Evolutionary conservation across 1,140 invertebrate species (phyloP), one percentile per base, ranked within the genome.

Genomic region (Lepidotrigona ventralis): DNA sequence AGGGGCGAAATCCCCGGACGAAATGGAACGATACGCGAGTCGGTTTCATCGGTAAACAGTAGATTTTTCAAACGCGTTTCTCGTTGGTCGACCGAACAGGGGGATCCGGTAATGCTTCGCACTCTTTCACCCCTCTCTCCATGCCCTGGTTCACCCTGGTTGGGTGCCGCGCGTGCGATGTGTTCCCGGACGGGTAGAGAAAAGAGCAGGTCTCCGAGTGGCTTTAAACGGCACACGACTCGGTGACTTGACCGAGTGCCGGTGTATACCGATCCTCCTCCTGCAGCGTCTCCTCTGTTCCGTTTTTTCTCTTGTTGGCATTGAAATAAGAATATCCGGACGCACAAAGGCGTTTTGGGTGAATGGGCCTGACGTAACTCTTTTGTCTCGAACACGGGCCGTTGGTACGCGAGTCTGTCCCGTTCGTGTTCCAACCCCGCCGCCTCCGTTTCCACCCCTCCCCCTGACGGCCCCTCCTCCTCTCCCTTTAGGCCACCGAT

Each of bases 311-410:
- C 56, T 68, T 79, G 71, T 79, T 79, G 77, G 66, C 75, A 88
- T 88, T 86, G 85, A 73, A 86, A 88, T 88, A 86, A 88, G 74
- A 89, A 88, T 85, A 86, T 83, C 79, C 58, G 17, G 79, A 89
- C 69, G 73, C 54, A 83, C 80, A 87, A 86, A 89, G 64, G 75
- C 63, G 54, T 84, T 83, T 85, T 85, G 69, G 71, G 56, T 87
- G 82, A 89, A 90, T 89, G 78, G 64, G 63, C 19, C 79, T 88
- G 88, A 88, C 84, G 84, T 89, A 90, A 90, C 79, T 89, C 88
- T 89, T 88, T 86, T 86, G 83, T 89, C 60, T 89, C 58, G 33
- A 79, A 71, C 79, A 73, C 74, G 79, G 60, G 72, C 79, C 85
- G 83, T 46, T 76, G 53, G 64, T 89, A 79, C 79, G 51, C 80